Evolutionary conservation across 1,140 invertebrate genomes (phyloP).

Genomic region (Rhyzopertha dominica): DNA sequence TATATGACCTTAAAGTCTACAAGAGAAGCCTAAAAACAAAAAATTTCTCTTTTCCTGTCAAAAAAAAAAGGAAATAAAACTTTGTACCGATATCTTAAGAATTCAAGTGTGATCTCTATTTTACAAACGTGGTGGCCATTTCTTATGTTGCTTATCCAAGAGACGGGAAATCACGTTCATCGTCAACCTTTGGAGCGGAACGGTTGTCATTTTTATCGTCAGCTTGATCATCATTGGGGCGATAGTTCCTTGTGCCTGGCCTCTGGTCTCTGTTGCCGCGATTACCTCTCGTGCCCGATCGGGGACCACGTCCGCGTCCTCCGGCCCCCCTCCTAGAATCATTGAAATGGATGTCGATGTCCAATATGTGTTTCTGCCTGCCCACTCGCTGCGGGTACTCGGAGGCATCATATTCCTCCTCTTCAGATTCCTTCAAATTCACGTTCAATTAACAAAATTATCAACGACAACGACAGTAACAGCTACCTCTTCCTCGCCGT

Average conservation of each 20-base stretch:
- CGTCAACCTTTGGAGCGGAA: constrained; percentile 87
- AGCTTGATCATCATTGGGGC: constrained; percentile 37
- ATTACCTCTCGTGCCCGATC: constrained; percentile 33
- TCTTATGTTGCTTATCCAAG: constrained; percentile 59
- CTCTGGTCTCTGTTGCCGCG: constrained; percentile 28
- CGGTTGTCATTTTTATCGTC: constrained; percentile 46
- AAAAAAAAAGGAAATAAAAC: neutral
- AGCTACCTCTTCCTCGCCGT: constrained; percentile 57
- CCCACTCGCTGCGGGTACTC: constrained; percentile 84
- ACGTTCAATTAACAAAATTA: constrained; percentile 4
- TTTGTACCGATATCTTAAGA: neutral
- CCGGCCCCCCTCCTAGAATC: constrained; percentile 69
- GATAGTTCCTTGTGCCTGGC: too few relatives aligned
- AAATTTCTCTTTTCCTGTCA: constrained; percentile 3
- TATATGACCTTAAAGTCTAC: constrained; percentile 20
- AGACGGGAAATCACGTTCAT: constrained; percentile 92
- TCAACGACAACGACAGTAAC: constrained; percentile 1
- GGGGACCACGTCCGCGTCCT: constrained; percentile 55
- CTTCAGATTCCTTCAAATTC: constrained; percentile 44
- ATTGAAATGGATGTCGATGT: constrained; percentile 86
- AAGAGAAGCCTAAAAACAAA: constrained; percentile 10
- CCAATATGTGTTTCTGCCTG: constrained; percentile 78
- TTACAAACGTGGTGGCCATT: neutral
- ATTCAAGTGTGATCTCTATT: constrained; percentile 1
- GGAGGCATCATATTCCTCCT: constrained; percentile 68